Evolutionary conservation across 2,888 invertebrate species (phyloP).

Genomic region (Lottia scabra): DNA sequence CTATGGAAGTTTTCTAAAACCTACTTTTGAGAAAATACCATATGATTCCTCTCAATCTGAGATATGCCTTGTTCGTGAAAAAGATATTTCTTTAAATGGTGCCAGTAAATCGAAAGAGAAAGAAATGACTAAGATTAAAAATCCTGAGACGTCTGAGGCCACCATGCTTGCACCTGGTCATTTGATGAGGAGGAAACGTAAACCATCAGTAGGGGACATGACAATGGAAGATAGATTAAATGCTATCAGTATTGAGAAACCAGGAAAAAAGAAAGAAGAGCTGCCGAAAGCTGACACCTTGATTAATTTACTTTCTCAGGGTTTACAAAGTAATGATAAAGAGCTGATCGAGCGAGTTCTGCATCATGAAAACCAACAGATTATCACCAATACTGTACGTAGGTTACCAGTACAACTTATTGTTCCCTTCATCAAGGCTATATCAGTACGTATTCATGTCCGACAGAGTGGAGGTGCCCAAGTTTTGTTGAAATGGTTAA

Average conservation of each 20-base stretch:
- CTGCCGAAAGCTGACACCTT: slow-evolving; percentile 76
- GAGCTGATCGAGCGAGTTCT: slow-evolving; percentile 74
- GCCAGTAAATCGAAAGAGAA: slow-evolving; percentile 21
- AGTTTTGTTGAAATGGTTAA: slow-evolving; percentile 73
- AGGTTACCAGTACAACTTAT: slow-evolving; percentile 83
- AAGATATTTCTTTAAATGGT: slow-evolving; percentile 27
- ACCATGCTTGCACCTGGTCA: slow-evolving; percentile 57
- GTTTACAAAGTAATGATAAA: slow-evolving; percentile 86
- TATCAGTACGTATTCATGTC: slow-evolving; percentile 72
- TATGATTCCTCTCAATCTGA: slow-evolving; percentile 44
- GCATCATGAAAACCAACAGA: slow-evolving; percentile 74
- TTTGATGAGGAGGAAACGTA: slow-evolving; percentile 49
- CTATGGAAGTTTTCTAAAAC: slow-evolving; percentile 74
- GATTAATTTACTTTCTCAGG: slow-evolving; percentile 83
- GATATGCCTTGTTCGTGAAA: slow-evolving; percentile 49
- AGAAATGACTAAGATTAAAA: slow-evolving; percentile 17
- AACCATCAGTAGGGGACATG: slow-evolving; percentile 70
- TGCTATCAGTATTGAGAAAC: slow-evolving; percentile 79
- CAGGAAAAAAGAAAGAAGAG: slow-evolving; percentile 65
- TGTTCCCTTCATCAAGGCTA: slow-evolving; percentile 79
- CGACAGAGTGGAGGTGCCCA: slow-evolving; percentile 25
- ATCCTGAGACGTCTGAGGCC: slow-evolving; percentile 25
- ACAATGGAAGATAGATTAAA: slow-evolving; percentile 87
- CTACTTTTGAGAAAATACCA: slow-evolving; percentile 75
- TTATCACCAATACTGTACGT: slow-evolving; percentile 81